phyloP scores from a whole-genome alignment of 2,113 vertebrate genomes.

The Alethe castanea region DNA sequence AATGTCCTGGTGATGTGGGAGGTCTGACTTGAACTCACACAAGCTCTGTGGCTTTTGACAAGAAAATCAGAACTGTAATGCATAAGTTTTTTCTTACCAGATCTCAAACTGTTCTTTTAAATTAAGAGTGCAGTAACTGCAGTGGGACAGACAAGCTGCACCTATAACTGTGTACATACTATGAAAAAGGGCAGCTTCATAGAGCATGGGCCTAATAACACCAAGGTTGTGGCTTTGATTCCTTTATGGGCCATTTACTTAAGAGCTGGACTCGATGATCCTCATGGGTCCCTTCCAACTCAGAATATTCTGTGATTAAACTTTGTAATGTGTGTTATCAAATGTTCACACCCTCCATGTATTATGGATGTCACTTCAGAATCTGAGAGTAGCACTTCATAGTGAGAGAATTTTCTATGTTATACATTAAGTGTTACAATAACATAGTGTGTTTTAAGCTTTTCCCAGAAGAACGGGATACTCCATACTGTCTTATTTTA shows the following conservation, averaged over 20 bases:
- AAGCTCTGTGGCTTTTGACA: neutral
- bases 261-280: neutral
- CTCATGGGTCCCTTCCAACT: neutral
- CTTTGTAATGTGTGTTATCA: neutral
- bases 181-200: neutral
- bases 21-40: neutral
- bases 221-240: rapidly evolving
- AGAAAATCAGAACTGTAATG: neutral
- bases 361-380: neutral
- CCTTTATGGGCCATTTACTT: neutral
- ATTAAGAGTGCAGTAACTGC: neutral
- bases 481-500: neutral
- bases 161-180: neutral
- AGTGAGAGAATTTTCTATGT: neutral
- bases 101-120: neutral
- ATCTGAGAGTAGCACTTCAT: neutral
- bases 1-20: neutral
- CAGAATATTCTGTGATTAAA: neutral
- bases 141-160: neutral
- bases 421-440: neutral
- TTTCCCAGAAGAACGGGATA: neutral
- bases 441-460: neutral
- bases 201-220: neutral
- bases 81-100: neutral
- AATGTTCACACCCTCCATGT: neutral